Evolutionary conservation across 2,888 invertebrate genomes (phyloP).

Genomic region (Oscheius sp.): DNA sequence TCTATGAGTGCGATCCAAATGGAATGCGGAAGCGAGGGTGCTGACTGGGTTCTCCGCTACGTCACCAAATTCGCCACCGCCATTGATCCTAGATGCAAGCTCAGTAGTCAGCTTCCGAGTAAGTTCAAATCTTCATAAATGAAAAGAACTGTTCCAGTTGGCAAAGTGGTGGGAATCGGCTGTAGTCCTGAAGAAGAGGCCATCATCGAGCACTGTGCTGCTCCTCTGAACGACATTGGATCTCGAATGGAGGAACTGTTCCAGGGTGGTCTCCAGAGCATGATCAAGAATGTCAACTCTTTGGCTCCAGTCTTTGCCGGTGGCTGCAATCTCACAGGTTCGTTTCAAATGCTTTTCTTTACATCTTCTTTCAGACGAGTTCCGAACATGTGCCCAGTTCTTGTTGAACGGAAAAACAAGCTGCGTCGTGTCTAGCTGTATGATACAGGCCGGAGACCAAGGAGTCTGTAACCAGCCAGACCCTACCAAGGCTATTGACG

Average conservation of each 20-base stretch:
- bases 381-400: conserved; percentile 55
- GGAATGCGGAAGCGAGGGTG: conserved; percentile 31
- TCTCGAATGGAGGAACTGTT: conserved; percentile 57
- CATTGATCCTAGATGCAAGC: conserved; percentile 65
- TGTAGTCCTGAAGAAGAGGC: conserved; percentile 67
- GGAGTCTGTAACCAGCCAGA: conserved; percentile 67
- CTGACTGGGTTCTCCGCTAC: conserved; percentile 61
- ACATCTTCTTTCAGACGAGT: conserved; percentile 43
- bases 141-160: conserved; percentile 42
- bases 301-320: conserved; percentile 71
- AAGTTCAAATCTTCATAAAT: conserved; percentile 2
- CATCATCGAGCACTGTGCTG: conserved; percentile 69
- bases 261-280: conserved; percentile 60
- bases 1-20: conserved; percentile 56
- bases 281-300: conserved; percentile 70
- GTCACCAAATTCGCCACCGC: conserved; percentile 67
- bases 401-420: conserved; percentile 49
- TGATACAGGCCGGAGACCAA: conserved; percentile 64
- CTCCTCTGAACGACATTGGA: conserved; percentile 68
- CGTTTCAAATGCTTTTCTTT: background rate
- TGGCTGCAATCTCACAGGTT: conserved; percentile 64
- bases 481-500: conserved; percentile 68
- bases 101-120: conserved; percentile 60
- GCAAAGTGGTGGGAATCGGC: conserved; percentile 62
- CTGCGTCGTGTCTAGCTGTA: conserved; percentile 68